Evolutionary conservation across 2,113 vertebrate genomes (phyloP), one percentile per base, ranked within the genome.

Genomic region (Boulengerochromis microlepis): DNA sequence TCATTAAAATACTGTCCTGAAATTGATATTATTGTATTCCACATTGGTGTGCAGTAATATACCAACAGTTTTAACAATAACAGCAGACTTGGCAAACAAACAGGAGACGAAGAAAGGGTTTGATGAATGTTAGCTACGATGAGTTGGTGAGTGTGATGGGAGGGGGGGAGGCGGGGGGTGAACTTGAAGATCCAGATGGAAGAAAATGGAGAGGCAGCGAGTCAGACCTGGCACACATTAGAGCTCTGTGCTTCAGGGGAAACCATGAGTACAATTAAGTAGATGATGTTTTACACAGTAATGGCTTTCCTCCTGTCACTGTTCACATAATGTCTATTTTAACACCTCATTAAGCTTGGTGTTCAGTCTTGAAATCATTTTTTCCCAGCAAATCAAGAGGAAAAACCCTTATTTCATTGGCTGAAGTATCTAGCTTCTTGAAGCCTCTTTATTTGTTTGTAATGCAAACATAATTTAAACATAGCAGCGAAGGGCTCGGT

Each of bases 221-320:
- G 59, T 84, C 87, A 85, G 76, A 83, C 40, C 83, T 84, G 81
- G 83, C 83, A 85, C 83, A 85, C 80, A 29, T 86, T 40, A 81
- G 64, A 89, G 87, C 84, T 80, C 84, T 74, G 76, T 86, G 89
- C 89, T 88, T 38, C 52, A 89, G 88, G 88, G 92, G 82, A 89
- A 95, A 87, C 88, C 89, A 93, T 29, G 76, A 82, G 66, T 76
- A 47, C 85, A 92, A 88, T 95, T 89, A 91, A 81, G 84, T 84
- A 66, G 82, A 89, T 83, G 89, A 74, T 86, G 87, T 94, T 91
- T 92, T 89, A 88, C 29, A 71, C 69, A 16, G 83, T 94, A 85
- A 93, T 91, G 90, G 86, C 86, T 90, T 86, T 93, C 61, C 87
- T 89, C 40, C 83, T 90, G 86, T 91, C 87, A 53, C 22, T 78